phyloP scores from a whole-genome alignment of 2,113 vertebrate species.

The Craseonycteris thonglongyai region DNA sequence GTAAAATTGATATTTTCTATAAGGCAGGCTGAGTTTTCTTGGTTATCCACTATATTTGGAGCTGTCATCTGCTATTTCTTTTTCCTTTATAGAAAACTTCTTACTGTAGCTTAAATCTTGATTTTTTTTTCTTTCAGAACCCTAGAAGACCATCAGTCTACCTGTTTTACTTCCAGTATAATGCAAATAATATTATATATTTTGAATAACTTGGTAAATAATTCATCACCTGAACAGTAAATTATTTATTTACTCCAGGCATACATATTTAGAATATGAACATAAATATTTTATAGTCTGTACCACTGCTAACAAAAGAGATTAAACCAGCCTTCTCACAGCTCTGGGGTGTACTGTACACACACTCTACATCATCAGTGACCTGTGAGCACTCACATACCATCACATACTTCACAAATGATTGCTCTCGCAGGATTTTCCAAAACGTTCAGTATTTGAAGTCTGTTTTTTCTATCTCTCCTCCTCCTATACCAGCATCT shows the following conservation, averaged over 20 bases:
- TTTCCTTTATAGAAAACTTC: background rate
- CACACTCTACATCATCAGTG: background rate
- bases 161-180: slow-evolving; percentile 55
- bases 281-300: slow-evolving; percentile 60
- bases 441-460: background rate
- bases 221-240: slow-evolving; percentile 51
- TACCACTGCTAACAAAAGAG: slow-evolving; percentile 35
- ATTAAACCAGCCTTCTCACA: slow-evolving; percentile 14
- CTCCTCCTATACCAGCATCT: background rate
- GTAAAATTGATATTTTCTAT: slow-evolving; percentile 2
- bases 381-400: background rate
- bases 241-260: slow-evolving; percentile 69
- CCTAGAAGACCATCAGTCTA: slow-evolving; percentile 17
- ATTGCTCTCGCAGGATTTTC: background rate
- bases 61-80: background rate
- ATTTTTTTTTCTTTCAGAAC: background rate
- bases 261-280: slow-evolving; percentile 62
- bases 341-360: background rate
- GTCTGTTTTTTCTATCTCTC: background rate
- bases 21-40: background rate
- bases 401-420: background rate
- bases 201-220: slow-evolving; percentile 67
- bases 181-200: slow-evolving; percentile 66
- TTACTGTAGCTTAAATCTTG: background rate
- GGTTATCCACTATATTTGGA: background rate